These are phyloP conservation scores for Bombus impatiens DNA, from an alignment of 1,140 invertebrate species.

Conservation along the genomic window DNA sequence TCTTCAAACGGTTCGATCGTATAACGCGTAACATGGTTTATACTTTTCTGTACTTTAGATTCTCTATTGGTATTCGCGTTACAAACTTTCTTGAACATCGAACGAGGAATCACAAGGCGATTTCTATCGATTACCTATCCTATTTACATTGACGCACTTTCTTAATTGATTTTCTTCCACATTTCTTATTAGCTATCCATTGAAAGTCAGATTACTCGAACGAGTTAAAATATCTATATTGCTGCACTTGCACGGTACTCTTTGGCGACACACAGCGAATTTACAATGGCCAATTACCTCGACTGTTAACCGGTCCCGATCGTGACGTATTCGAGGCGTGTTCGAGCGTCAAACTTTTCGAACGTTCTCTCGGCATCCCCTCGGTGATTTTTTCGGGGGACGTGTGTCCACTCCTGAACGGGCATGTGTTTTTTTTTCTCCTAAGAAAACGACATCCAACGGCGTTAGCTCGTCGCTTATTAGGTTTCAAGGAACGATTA, in stretches of 20 bases:
- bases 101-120: not conserved
- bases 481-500: conserved; percentile 67
- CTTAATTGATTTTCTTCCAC: not conserved
- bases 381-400: not conserved
- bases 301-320: not conserved
- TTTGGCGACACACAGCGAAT: not conserved
- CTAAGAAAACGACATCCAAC: conserved; percentile 15
- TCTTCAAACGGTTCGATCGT: not conserved
- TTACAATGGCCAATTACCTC: not conserved
- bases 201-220: too few relatives aligned
- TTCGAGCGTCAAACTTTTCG: not conserved
- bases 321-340: not conserved
- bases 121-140: not conserved
- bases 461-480: conserved; percentile 56
- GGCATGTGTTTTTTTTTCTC: conserved; percentile 25
- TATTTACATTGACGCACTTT: conserved; percentile 4
- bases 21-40: not conserved
- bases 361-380: not conserved
- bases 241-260: not conserved
- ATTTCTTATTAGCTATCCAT: too few relatives aligned
- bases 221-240: not conserved
- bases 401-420: not conserved
- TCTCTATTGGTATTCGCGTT: not conserved
- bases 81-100: not conserved
- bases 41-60: not conserved